Evolutionary conservation across 1,140 invertebrate species (phyloP).

Genomic region (Drosophila yakuba): DNA sequence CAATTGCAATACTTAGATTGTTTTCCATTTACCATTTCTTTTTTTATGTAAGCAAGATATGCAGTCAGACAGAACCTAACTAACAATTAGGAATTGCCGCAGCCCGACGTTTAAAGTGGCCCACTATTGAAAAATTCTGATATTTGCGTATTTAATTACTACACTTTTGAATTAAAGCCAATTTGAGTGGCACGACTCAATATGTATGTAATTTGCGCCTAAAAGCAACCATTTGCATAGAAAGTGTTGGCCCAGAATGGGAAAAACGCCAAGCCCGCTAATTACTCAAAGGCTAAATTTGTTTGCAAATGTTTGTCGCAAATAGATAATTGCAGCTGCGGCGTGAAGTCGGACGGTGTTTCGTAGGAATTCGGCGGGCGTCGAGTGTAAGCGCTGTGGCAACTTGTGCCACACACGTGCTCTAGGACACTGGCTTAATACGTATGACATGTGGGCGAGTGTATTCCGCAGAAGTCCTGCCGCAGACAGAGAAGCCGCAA

Average conservation of each 20-base stretch:
- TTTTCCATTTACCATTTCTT: neutral
- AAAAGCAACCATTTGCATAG: constrained; percentile 2
- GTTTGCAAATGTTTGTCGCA: constrained; percentile 49
- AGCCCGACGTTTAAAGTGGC: too few species aligned
- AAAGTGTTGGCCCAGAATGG: neutral
- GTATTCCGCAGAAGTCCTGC: constrained; percentile 27
- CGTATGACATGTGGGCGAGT: constrained; percentile 49
- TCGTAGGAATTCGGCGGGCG: neutral
- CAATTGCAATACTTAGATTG: constrained; percentile 9
- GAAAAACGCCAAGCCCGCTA: constrained; percentile 23
- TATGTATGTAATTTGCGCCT: constrained; percentile 7
- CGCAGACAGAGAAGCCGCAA: constrained; percentile 67
- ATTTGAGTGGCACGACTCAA: neutral
- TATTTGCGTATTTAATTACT: neutral
- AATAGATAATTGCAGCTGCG: constrained; percentile 36
- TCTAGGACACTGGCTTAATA: constrained; percentile 70
- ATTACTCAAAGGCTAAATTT: constrained; percentile 49
- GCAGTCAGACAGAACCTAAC: neutral
- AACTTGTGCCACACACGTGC: constrained; percentile 78
- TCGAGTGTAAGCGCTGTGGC: constrained; percentile 68
- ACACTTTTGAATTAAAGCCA: too few species aligned
- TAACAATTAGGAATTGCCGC: too few species aligned
- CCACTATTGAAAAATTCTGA: too few species aligned
- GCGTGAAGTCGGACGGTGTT: neutral
- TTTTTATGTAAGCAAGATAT: neutral